Conservation (phyloP, 2,888 invertebrate species). For the Dynastes hyllus region DNA sequence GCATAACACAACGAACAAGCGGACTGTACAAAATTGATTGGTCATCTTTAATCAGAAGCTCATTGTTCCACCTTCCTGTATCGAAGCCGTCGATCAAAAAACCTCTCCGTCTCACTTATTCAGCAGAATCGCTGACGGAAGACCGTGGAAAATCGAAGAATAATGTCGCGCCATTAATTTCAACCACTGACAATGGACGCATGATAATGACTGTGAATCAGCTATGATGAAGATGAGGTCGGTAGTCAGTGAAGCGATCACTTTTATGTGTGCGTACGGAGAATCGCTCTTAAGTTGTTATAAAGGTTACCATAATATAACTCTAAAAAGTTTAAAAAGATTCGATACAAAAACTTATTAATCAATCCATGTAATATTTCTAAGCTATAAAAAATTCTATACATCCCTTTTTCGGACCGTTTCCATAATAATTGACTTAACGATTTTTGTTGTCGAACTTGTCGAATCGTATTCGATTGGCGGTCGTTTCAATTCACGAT, state of each 20-base stretch:
- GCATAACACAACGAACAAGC: neutral
- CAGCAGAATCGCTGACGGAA: constrained; percentile 52
- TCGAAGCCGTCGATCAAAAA: constrained; percentile 34
- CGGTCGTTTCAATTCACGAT: neutral
- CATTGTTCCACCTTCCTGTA: constrained; percentile 42
- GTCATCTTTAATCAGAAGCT: constrained; percentile 34
- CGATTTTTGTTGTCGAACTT: neutral
- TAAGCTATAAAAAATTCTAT: neutral
- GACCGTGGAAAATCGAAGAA: constrained; percentile 56
- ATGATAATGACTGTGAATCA: constrained; percentile 1
- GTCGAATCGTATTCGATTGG: neutral
- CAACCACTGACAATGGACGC: constrained; percentile 38
- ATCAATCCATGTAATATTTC: constrained; percentile 13
- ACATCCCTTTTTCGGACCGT: neutral
- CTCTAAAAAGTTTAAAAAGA: neutral
- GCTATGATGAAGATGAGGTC: constrained; percentile 14
- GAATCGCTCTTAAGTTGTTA: neutral
- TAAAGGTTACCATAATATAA: neutral
- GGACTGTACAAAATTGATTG: constrained; percentile 38
- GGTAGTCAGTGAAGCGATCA: neutral
- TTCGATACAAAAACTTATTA: neutral
- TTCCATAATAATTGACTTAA: neutral
- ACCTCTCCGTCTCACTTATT: constrained; percentile 37
- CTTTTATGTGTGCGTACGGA: neutral
- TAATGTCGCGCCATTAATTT: constrained; percentile 58